Evolutionary conservation across 1,140 invertebrate species (phyloP).

Genomic region (Zaprionus nigranus): DNA sequence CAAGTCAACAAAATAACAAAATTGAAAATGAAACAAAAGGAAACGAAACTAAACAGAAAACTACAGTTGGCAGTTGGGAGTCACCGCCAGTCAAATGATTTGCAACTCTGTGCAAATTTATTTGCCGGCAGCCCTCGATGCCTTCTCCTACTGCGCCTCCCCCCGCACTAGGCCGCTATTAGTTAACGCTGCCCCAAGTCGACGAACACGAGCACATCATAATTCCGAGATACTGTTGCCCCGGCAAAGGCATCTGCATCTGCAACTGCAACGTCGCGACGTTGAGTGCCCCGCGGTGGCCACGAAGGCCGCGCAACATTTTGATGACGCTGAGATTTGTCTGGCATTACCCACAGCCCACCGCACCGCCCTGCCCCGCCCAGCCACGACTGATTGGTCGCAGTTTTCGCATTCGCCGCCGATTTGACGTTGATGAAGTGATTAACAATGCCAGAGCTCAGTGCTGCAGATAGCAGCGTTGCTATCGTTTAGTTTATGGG

Average conservation of each 20-base stretch:
- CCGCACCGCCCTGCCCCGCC: background rate
- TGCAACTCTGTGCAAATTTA: conserved; percentile 81
- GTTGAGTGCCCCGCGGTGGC: conserved; percentile 53
- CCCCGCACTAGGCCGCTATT: conserved; percentile 53
- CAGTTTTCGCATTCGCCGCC: conserved; percentile 39
- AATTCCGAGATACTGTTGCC: conserved; percentile 49
- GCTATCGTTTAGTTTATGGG: conserved; percentile 73
- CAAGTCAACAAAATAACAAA: conserved; percentile 37
- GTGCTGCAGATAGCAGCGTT: conserved; percentile 25
- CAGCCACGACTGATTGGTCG: conserved; percentile 40
- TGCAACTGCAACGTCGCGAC: conserved; percentile 23
- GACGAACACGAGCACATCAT: conserved; percentile 55
- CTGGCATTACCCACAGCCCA: conserved; percentile 25
- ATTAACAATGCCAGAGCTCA: conserved; percentile 64
- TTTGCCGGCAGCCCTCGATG: conserved; percentile 38
- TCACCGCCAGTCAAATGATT: conserved; percentile 72
- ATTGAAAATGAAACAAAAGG: background rate
- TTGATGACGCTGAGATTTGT: conserved; percentile 60
- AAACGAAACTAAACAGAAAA: background rate
- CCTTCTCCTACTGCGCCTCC: conserved; percentile 8
- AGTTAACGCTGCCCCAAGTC: conserved; percentile 56
- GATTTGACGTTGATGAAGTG: conserved; percentile 75
- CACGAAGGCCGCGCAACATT: conserved; percentile 63
- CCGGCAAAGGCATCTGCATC: conserved; percentile 20
- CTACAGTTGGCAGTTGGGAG: conserved; percentile 27